Percentiles rank a stretch among this genome's conserved stretches.
Conservation (phyloP, 2,888 invertebrate genomes). For the Athrips mouffetella region DNA sequence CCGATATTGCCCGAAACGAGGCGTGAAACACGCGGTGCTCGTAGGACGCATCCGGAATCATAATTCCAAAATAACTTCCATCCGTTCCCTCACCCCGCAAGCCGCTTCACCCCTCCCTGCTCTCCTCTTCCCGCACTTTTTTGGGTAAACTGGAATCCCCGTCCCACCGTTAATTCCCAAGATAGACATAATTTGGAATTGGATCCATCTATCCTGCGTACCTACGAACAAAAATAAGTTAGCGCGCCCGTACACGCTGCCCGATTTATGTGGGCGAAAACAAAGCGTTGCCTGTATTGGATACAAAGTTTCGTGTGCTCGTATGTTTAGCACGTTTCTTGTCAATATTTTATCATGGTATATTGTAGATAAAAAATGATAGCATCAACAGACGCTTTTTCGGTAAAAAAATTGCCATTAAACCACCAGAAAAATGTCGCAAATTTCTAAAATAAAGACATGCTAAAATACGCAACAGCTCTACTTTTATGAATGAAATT, state of each 20-base stretch:
- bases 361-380: neutral
- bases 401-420: neutral
- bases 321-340: slow-evolving; percentile 30
- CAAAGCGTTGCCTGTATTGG: slow-evolving; percentile 47
- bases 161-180: slow-evolving; percentile 77
- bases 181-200: slow-evolving; percentile 80
- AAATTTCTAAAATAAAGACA: neutral
- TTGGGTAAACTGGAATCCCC: slow-evolving; percentile 76
- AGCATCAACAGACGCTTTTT: neutral
- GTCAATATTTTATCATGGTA: slow-evolving; percentile 16
- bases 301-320: slow-evolving; percentile 36
- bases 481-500: slow-evolving; percentile 34
- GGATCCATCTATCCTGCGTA: slow-evolving; percentile 77
- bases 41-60: slow-evolving; percentile 75
- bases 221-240: slow-evolving; percentile 74
- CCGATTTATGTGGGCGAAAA: slow-evolving; percentile 68
- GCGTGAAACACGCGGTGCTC: slow-evolving; percentile 72
- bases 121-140: slow-evolving; percentile 53
- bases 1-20: slow-evolving; percentile 69
- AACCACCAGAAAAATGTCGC: neutral
- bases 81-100: slow-evolving; percentile 48
- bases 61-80: slow-evolving; percentile 77
- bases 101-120: slow-evolving; percentile 37
- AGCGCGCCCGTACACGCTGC: slow-evolving; percentile 46
- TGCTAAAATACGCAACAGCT: neutral